A percentile compares a stretch with the other conserved stretches of the same genome.
Evolutionary conservation across 1,140 invertebrate species (phyloP).

Genomic region (Lanistes nyassanus): DNA sequence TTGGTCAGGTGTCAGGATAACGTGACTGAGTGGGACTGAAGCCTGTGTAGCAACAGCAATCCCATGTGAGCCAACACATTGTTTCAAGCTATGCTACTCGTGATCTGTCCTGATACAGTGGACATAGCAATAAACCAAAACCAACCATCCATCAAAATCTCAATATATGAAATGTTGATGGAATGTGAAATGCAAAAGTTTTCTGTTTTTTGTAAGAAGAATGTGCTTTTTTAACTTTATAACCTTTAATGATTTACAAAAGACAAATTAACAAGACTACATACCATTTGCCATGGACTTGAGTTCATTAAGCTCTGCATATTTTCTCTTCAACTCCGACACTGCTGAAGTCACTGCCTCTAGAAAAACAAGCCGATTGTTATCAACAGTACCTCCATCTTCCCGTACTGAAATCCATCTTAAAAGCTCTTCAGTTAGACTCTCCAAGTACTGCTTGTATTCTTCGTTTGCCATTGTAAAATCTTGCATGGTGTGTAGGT

Average conservation of each 20-base stretch:
- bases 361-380: background rate
- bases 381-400: background rate
- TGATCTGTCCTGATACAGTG: no score
- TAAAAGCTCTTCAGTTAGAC: background rate
- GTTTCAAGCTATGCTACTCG: background rate
- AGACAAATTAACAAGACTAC: no score
- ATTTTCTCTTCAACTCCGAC: background rate
- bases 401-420: background rate
- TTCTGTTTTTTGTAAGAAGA: no score
- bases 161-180: no score
- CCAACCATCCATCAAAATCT: background rate
- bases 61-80: background rate
- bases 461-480: background rate
- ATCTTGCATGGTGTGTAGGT: background rate
- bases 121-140: no score
- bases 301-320: slow-evolving; percentile 5
- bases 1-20: no score
- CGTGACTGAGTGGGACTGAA: no score
- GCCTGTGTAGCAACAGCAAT: no score
- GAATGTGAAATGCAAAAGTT: no score
- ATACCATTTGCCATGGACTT: background rate
- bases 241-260: no score
- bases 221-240: no score
- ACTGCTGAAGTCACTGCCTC: background rate
- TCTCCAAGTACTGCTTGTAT: slow-evolving; percentile 8